Base-by-base conservation (phyloP, 1,140 invertebrate species). In the Conus ventricosus region DNA sequence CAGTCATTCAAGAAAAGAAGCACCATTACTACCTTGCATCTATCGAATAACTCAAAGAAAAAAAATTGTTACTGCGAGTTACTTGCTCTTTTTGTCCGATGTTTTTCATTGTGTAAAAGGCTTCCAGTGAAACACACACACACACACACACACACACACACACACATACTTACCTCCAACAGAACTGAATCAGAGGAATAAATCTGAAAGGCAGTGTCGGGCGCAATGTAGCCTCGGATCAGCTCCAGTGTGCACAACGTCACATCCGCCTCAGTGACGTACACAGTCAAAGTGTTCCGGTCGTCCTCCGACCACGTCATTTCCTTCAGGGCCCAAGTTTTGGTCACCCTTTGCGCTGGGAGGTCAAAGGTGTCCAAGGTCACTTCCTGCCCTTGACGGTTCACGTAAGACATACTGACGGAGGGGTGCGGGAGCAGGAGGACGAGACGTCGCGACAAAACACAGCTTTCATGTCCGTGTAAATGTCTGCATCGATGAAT, bases 271-370 rank as follows among this genome's bases (percentile, higher is more conserved):
- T 53, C 39, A 27, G 63, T 85, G n/a, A 76, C 84, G 84, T 85
- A 75, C 23, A 85, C 51, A 51, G 71, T 67, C 27, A 85, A 20
- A 15, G 39, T n/a, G 51, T 85, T 85, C 25, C 10, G 13, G 27
- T 85, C 5, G 11, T 85, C 63, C 23, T 75, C 84, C 5, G 84
- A 85, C 84, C 84, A 85, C 84, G 84, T 85, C 84, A 75, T 85
- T 75, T 85, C 84, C 67, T 63, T 63, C 4, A 85, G 39, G 3
- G n/a, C 51, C 84, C 84, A 85, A 25, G n/a, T 23, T 76, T 71
- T 85, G 83, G 60, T 71, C 84, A 76, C 63, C 5, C 0, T 39
- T 15, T 11, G 2, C 25, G 15, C 53, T 23, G 39, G 23, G 11
- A 51, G 23, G 11, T 17, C 51, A 53, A 85, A 76, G 4, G 71